Evolutionary conservation across 2,113 vertebrate species (phyloP).

Genomic region (Amblyopsis rosae): DNA sequence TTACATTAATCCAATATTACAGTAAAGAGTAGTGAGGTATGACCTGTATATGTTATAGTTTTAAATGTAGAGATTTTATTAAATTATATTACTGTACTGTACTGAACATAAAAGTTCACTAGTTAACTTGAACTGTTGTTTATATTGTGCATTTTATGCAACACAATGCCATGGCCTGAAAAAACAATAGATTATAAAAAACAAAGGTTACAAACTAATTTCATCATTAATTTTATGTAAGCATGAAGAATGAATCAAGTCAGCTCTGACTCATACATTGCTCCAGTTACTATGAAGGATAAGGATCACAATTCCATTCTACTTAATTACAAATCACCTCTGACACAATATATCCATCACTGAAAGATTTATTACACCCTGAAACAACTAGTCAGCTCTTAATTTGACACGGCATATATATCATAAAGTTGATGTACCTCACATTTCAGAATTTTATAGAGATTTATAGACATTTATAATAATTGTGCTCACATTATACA

Average conservation of each 20-base stretch:
- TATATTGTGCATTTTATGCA: background rate
- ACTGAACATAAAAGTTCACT: background rate
- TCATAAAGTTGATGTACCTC: background rate
- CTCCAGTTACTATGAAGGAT: slow-evolving; percentile 55
- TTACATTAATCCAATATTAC: too few relatives aligned
- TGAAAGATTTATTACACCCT: slow-evolving; percentile 10
- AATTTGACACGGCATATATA: background rate
- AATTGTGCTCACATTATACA: too few relatives aligned
- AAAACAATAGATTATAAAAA: slow-evolving; percentile 1
- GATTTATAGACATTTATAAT: too few relatives aligned
- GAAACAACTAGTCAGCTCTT: slow-evolving; percentile 12
- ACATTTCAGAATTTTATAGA: background rate
- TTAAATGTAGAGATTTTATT: too few relatives aligned
- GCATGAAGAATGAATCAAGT: slow-evolving; percentile 44
- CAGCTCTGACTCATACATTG: slow-evolving; percentile 46
- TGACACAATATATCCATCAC: slow-evolving; percentile 45
- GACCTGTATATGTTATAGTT: too few relatives aligned
- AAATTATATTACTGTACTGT: too few relatives aligned
- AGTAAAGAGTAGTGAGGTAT: too few relatives aligned
- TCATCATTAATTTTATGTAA: slow-evolving; percentile 48
- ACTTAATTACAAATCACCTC: slow-evolving; percentile 55
- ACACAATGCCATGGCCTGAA: background rate
- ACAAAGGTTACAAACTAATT: slow-evolving; percentile 10
- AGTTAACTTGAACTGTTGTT: background rate
- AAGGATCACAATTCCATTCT: slow-evolving; percentile 48